Evolutionary conservation across 2,113 vertebrate genomes (phyloP).

Genomic region (Silurus asotus): DNA sequence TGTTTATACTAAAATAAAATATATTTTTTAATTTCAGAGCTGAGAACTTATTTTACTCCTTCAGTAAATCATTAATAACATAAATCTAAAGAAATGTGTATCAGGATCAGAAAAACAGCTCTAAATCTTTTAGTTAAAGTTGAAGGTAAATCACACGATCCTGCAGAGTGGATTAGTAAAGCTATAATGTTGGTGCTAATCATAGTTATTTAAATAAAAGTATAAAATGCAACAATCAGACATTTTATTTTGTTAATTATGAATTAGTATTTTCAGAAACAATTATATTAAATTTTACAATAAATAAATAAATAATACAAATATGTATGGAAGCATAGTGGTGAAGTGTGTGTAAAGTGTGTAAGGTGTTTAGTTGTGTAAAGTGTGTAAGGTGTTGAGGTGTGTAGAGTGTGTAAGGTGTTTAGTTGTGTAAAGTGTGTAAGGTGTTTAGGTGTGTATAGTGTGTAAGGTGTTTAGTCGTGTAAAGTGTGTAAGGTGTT

Average conservation of each 20-base stretch:
- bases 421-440: too few relatives aligned
- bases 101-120: not conserved
- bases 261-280: not conserved
- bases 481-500: too few relatives aligned
- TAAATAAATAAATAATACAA: not conserved
- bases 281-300: not conserved
- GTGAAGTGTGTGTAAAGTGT: too few relatives aligned
- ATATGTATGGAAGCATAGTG: too few relatives aligned
- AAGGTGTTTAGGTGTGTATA: too few relatives aligned
- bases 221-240: not conserved
- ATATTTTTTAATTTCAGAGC: not conserved
- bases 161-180: not conserved
- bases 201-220: not conserved
- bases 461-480: too few relatives aligned
- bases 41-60: not conserved
- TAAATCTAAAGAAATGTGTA: not conserved
- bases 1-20: not conserved
- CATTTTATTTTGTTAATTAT: slow-evolving; percentile 2
- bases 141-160: not conserved
- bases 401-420: too few relatives aligned
- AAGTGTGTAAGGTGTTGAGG: too few relatives aligned
- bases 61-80: not conserved
- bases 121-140: not conserved
- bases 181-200: not conserved
- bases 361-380: too few relatives aligned